Base-by-base conservation (phyloP, 2,888 invertebrate species). In the Leptinotarsa peninsularis region DNA sequence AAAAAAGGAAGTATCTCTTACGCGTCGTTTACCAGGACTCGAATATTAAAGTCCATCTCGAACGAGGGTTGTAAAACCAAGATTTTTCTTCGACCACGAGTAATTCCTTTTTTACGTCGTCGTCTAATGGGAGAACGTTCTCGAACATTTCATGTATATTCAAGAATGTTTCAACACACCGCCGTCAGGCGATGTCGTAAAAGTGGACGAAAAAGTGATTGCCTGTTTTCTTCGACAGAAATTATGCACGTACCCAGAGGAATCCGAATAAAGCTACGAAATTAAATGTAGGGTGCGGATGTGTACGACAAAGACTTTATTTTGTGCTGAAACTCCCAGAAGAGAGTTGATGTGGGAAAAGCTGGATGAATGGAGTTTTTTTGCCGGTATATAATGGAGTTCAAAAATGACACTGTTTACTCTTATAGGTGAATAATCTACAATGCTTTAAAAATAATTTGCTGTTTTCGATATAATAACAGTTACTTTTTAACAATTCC, bases 201-300 rank as follows among this genome's bases (percentile, higher is more conserved):
- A 58, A 58, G 58, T 23, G 14, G 15, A 58, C 14, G 49, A 66
- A 66, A 49, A 66, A 49, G 49, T 66, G 33, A 68, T 52, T 68
- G 50, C 43, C 52, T 52, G 52, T 43, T 68, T 15, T 68, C n/a
- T 21, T 54, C 56, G 33, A 15, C 21, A 15, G 14, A 66, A 23
- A 18, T 43, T 71, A 50, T 56, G 18, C 60, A 69, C 63, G 73
- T 52, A 70, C 73, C 66, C 70, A 73, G 75, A 72, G 68, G 68
- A 67, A 21, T 52, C 73, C 70, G 76, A 72, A 74, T 14, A 7
- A 76, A 73, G 76, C 76, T 49, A 50, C 71, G 71, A 76, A 70
- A 76, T 71, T 67, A 70, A 27, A 70, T 66, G 50, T 60, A 67
- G 72, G 66, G 76, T 60, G 70, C 66, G 49, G 67, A 21, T 10